Base-by-base conservation (phyloP, 2,797 vertebrate genomes). In the Chanos chanos region DNA sequence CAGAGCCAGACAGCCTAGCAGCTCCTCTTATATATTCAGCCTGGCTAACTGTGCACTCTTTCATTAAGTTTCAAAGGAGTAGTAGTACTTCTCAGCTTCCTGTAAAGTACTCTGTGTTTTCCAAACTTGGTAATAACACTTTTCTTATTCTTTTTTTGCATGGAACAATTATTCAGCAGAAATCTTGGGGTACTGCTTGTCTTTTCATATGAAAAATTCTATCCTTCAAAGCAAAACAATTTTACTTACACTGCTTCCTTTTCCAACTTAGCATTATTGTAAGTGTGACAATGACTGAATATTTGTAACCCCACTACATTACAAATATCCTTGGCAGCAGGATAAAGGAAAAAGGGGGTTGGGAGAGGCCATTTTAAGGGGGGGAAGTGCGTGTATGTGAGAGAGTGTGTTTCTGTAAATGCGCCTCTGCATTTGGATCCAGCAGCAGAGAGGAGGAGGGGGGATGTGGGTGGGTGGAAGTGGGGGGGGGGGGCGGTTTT, bases 31-130 rank as follows among this genome's bases (percentile, higher is more conserved):
- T 60, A 68, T 66, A 55, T 62, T 75, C 53, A 67, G 66, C 61
- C 49, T 39, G 47, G 40, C 70, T 72, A 50, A 51, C 64, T 72
- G 55, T 63, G 52, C 43, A 43, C 44, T 48, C 61, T 56, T 70
- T 75, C 71, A 74, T 65, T 54, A 64, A 58, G 48, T 65, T 72
- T 65, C 39, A 57, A 71, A 64, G 54, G 57, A 59, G 48, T 61
- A 43, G 73, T 60, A 63, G 56, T 63, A 51, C 62, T 61, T 66
- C 27, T 50, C 61, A 54, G 60, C 61, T 70, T 67, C 66, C 63
- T 68, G 63, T 58, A 45, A 58, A 73, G 36, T 49, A 28, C 28
- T 30, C 30, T 15, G 12, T 66, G n/a, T 63, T 39, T 10, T 22
- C 54, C 37, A 9, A 50, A 36, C 25, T 33, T 15, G 68, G 53